Evolutionary conservation across 2,797 vertebrate genomes (phyloP), one percentile per base, ranked within the genome.

Genomic region (Hippocampus kuda): DNA sequence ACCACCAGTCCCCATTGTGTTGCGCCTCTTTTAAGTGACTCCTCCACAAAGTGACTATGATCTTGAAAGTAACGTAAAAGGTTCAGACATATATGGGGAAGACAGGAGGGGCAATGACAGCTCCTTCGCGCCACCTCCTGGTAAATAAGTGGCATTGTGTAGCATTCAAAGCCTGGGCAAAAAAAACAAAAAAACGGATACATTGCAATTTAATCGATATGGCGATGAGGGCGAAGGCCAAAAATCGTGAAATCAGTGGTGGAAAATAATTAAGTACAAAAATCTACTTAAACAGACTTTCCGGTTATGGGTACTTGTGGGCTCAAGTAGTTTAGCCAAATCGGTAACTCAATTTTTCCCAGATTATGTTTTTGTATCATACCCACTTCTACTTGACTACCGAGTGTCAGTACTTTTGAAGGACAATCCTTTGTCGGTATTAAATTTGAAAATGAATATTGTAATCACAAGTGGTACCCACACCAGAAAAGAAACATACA

Each of bases 101-200:
- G 22, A 5, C 68, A 49, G 24, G 27, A 13, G 30, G 20, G 16
- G 59, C 10, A 30, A 30, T 10, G 10, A 24, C 4, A 30, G 66
- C 69, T 24, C 59, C 62, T 66, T 18, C 46, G 82, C 85, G 4
- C 83, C 84, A 81, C 72, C 89, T 89, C 79, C 73, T 78, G 89
- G 85, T 22, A 71, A 60, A 18, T 67, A 44, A 22, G 38, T 41
- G 63, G 3, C 4, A 34, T 0, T 54, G 74, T 44, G 72, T 42
- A 70, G 69, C 73, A 2, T 75, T 77, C 66, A 71, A 0, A 0
- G 64, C 2, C 61, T 13, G 18, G n/a, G n/a, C 34, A 34, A 12
- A 27, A 34, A 70, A 67, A 12, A 27, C 5, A 70, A 67, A 30
- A 30, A 30, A 30, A 8, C 12, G 11, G 22, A 53, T n/a, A 67